Evolutionary conservation across 2,797 vertebrate genomes (phyloP), one percentile per base, ranked within the genome.

Genomic region (Leptodactylus fallax): DNA sequence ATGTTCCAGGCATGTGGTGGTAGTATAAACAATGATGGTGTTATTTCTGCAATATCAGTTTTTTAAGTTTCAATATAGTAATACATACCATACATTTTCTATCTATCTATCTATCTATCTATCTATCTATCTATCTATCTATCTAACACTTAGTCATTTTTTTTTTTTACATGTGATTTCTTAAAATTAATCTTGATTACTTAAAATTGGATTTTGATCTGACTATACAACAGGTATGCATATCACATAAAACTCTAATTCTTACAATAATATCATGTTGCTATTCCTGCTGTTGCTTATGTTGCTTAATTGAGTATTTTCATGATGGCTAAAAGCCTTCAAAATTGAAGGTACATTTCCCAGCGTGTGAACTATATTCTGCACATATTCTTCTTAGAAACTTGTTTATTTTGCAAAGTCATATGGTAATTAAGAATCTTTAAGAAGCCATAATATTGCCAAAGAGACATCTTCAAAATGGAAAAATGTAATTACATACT

Each of bases 231-330:
- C 60, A 83, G 80, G 80, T 83, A 83, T 83, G 65, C 25, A 23
- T 60, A 51, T 72, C 45, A 61, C n/a, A 77, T 87, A 76, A 77
- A 77, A 87, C 47, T 74, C 56, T 71, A 81, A 87, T 87, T 87
- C 56, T 16, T 87, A 60, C 51, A 87, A 81, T 82, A 81, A 87
- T 87, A 69, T 87, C 79, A 77, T 83, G 80, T 77, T 87, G 79
- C 63, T 87, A 58, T 67, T 77, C 86, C 86, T 87, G 86, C 86
- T 87, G 86, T 60, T 87, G 56, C 80, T 77, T 83, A 87, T 87
- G 47, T 65, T 82, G 58, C 71, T 87, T 87, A 87, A 87, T 67
- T 87, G 71, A 87, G 86, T 87, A 61, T 77, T 74, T 87, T 83
- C 25, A 49, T 55, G 58, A 65, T 77, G 58, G 86, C 80, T 77